Evolutionary conservation across 2,797 vertebrate species (phyloP).

Genomic region (Epinephelus awoara): DNA sequence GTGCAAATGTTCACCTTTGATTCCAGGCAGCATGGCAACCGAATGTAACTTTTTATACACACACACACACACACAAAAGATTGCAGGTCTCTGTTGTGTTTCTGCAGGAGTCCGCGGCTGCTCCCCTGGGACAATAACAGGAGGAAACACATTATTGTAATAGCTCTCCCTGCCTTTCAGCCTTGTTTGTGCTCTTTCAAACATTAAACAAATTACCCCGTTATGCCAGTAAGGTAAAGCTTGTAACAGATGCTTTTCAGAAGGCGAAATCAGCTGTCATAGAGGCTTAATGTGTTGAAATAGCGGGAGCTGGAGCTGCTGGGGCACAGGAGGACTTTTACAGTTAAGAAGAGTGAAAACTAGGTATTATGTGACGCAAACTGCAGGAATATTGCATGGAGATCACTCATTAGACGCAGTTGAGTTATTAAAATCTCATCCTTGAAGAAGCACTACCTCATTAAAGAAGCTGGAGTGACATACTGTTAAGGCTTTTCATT

Average conservation of each 20-base stretch:
- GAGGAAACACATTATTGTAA: slow-evolving; percentile 74
- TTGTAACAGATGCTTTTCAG: slow-evolving; percentile 56
- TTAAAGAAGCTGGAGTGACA: neutral
- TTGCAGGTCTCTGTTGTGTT: slow-evolving; percentile 3
- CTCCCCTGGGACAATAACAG: slow-evolving; percentile 57
- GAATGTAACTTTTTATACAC: slow-evolving; percentile 10
- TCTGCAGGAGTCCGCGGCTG: slow-evolving; percentile 4
- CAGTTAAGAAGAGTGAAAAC: neutral
- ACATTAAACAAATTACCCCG: slow-evolving; percentile 76
- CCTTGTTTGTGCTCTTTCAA: slow-evolving; percentile 45
- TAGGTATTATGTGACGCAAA: neutral
- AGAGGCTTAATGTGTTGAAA: slow-evolving; percentile 24
- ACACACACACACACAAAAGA: neutral
- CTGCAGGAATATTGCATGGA: neutral
- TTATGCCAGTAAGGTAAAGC: slow-evolving; percentile 51
- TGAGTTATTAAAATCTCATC: neutral
- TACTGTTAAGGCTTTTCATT: neutral
- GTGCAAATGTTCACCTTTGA: slow-evolving; percentile 48
- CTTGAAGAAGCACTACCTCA: neutral
- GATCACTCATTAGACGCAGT: neutral
- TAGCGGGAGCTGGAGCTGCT: slow-evolving; percentile 1
- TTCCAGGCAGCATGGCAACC: slow-evolving; percentile 26
- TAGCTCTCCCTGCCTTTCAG: slow-evolving; percentile 56
- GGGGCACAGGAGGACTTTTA: neutral
- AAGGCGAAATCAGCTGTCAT: slow-evolving; percentile 42